phyloP scores from a whole-genome alignment of 2,113 vertebrate genomes.

The Rhabdornis inornatus region DNA sequence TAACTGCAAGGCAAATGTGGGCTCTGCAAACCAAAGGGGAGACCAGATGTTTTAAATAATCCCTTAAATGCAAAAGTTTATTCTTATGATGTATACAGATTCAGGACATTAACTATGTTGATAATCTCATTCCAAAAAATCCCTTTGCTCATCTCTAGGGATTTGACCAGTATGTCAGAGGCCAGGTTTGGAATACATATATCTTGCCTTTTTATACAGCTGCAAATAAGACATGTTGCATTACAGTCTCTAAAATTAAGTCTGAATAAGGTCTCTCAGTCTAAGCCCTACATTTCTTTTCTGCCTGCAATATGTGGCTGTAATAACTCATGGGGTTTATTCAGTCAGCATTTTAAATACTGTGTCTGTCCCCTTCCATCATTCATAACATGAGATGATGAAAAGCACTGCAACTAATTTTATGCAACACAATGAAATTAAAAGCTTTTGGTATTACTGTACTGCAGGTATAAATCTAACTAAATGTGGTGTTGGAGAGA shows the following conservation, averaged over 20 bases:
- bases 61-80: not conserved
- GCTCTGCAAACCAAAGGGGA: not conserved
- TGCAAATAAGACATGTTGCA: not conserved
- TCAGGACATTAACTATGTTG: not conserved
- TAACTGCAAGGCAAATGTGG: not conserved
- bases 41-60: slow-evolving; percentile 15
- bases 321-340: slow-evolving; percentile 10
- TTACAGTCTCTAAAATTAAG: not conserved
- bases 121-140: slow-evolving; percentile 18
- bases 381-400: slow-evolving; percentile 7
- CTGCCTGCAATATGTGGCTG: not conserved
- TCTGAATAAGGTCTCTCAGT: not conserved
- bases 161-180: not conserved
- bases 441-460: slow-evolving; percentile 34
- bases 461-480: slow-evolving; percentile 41
- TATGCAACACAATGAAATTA: slow-evolving; percentile 56
- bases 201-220: not conserved
- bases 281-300: not conserved
- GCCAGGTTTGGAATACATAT: not conserved
- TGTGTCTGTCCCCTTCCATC: not conserved
- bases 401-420: slow-evolving; percentile 38
- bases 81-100: not conserved
- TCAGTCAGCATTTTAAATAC: slow-evolving; percentile 25
- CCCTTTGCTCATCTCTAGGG: not conserved
- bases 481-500: not conserved